Base-by-base conservation (phyloP, 2,888 invertebrate genomes). In the Eristalis arbustorum region DNA sequence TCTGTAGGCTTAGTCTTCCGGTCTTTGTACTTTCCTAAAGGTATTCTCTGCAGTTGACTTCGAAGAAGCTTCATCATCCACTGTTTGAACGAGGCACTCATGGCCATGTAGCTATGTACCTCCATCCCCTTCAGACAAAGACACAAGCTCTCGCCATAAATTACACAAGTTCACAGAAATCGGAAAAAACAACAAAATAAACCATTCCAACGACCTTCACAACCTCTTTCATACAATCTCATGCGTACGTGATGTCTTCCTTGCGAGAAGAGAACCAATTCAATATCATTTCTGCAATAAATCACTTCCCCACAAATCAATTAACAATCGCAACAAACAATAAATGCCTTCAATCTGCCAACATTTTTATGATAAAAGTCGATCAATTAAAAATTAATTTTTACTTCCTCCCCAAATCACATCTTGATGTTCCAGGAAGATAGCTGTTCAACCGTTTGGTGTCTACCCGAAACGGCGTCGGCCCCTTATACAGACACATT, bases 391-490 rank as follows among this genome's bases (percentile, higher is more conserved):
- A 49, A 49, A 14, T 14, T 11, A 23, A 59, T 14, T 25, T n/a
- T 59, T 37, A 74, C 74, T 72, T 83, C 73, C 75, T n/a, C 64
- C 63, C 42, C 28, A 57, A 28, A 73, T 18, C 14, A 34, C 14
- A 22, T 23, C 42, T 10, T 22, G 2, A 23, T 37, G 8, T 40
- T 82, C 69, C 85, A 87, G 87, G 87, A 87, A 87, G 83, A 72
- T 66, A 61, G 6, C 42, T 72, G 83, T 62, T 82, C 83, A 79
- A 83, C 78, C 83, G 75, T 78, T 75, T 72, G 78, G 83, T 87
- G 75, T 68, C 82, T 74, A 79, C 83, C 87, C 78, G 74, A 78
- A 78, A 83, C 87, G 78, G 34, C 49, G 68, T 40, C 25, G 25
- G 25, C 25, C 59, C 49, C n/a, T 71, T 67, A n/a, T 37, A 77